Evolutionary conservation across 2,888 invertebrate genomes (phyloP).

Genomic region (Tiliacea citrago): DNA sequence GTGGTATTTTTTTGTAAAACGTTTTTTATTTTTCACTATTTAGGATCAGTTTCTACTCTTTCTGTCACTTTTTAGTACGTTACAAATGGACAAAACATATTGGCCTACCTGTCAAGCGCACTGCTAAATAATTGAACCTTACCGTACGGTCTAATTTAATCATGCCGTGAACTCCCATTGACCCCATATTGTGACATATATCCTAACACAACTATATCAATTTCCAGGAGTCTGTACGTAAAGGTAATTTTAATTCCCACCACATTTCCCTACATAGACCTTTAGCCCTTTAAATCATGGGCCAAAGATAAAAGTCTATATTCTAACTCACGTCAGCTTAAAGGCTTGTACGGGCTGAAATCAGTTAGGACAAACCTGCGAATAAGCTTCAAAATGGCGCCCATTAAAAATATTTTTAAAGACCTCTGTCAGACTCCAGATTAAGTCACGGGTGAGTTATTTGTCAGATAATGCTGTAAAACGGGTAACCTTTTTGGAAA

Average conservation of each 20-base stretch:
- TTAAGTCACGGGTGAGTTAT: conserved; percentile 70
- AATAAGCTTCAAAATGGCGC: conserved; percentile 57
- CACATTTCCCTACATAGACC: conserved; percentile 47
- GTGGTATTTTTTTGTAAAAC: too few relatives aligned
- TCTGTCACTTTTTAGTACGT: too few relatives aligned
- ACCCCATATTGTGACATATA: conserved; percentile 13
- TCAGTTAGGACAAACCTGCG: conserved; percentile 69
- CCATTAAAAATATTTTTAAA: conserved; percentile 73
- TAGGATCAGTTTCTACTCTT: too few relatives aligned
- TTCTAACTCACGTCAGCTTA: conserved; percentile 74
- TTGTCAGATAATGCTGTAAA: conserved; percentile 63
- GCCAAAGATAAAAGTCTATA: conserved; percentile 75
- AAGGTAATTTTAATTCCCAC: conserved; percentile 40
- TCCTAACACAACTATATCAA: conserved; percentile 12
- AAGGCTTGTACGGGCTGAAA: conserved; percentile 72
- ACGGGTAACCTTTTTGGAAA: conserved; percentile 58
- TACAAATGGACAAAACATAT: background rate
- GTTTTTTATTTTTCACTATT: too few relatives aligned
- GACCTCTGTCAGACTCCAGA: conserved; percentile 69
- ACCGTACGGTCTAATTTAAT: background rate
- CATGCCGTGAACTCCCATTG: conserved; percentile 3
- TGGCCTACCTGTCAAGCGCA: background rate
- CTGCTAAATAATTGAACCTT: background rate
- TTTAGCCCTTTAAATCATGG: conserved; percentile 63
- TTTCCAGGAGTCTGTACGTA: background rate